Base-by-base conservation (phyloP, 2,113 vertebrate genomes). In the Mobula hypostoma region DNA sequence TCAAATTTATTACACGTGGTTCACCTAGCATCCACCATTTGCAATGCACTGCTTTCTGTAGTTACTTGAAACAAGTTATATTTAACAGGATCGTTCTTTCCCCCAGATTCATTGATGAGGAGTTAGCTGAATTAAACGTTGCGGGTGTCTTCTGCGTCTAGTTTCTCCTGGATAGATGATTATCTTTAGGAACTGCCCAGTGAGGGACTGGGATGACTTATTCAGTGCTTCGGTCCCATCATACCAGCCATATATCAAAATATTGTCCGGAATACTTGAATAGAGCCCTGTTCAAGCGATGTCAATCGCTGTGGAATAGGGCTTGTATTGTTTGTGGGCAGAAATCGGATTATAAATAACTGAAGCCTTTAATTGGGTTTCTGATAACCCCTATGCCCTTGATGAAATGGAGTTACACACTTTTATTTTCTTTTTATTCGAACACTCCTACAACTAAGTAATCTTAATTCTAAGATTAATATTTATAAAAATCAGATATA, bases 21-120 rank as follows among this genome's bases (percentile, higher is more conserved):
- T 93, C 21, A 24, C 24, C 32, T 63, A 27, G 12, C 68, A 72
- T 21, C 63, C 32, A 91, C 14, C 29, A 66, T 29, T 74, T 40
- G 36, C 70, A 56, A 93, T 0, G 21, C n/a, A 93, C 32, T 74
- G 91, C 68, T 74, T 74, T 74, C 19, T 74, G 40, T 76, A 56
- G 36, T 74, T 72, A 76, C 68, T 48, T 76, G 91, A 56, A 74
- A 74, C 21, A 93, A 74, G 68, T 93, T 72, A 76, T 72, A 90
- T 90, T 29, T 48, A 56, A 76, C 91, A 74, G 4, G 48, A 56
- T 74, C 19, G 11, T 93, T 48, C 70, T 14, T 74, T 56, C 48
- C 40, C 24, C 24, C 36, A 11, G 14, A 72, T 68, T 72, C 36
- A 68, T 24, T 27, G 40, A 40, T 72, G 36, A 36, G 40, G 21